Evolutionary conservation across 92 coral and sea anemone species (phyloP).

Genomic region (Epizoanthus fatuus): DNA sequence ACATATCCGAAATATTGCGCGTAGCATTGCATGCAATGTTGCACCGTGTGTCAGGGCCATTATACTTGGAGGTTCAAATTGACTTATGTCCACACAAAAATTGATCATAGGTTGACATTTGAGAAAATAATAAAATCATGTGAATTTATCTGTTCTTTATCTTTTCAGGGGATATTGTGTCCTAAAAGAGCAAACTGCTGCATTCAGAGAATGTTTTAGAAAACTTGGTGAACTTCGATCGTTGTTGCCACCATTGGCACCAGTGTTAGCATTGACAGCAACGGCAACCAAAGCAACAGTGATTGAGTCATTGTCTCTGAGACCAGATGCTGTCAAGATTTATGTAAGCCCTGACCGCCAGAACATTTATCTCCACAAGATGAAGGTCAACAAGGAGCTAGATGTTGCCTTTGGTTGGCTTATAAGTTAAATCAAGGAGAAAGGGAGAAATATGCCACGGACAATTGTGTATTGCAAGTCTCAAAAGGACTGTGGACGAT

Average conservation of each 20-base stretch:
- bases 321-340: conserved; percentile 36
- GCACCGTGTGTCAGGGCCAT: no score
- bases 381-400: conserved; percentile 6
- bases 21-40: no score
- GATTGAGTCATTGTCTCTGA: conserved; percentile 44
- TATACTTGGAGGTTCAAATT: no score
- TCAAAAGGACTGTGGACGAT: conserved; percentile 70
- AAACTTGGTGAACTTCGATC: conserved; percentile 55
- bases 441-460: conserved; percentile 20
- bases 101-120: no score
- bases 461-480: conserved; percentile 67
- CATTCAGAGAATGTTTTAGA: conserved; percentile 57
- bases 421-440: conserved; percentile 26
- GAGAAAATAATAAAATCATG: no score
- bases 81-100: no score
- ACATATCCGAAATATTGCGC: no score
- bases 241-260: conserved; percentile 43
- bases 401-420: conserved; percentile 54
- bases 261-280: conserved; percentile 65
- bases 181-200: conserved; percentile 15
- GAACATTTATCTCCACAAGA: conserved; percentile 52
- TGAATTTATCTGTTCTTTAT: no score
- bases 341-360: conserved; percentile 57
- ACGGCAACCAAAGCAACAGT: conserved; percentile 44
- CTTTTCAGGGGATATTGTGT: conserved; percentile 47